Evolutionary conservation across 2,888 invertebrate species (phyloP).

Genomic region (Zeuzera pyrina): DNA sequence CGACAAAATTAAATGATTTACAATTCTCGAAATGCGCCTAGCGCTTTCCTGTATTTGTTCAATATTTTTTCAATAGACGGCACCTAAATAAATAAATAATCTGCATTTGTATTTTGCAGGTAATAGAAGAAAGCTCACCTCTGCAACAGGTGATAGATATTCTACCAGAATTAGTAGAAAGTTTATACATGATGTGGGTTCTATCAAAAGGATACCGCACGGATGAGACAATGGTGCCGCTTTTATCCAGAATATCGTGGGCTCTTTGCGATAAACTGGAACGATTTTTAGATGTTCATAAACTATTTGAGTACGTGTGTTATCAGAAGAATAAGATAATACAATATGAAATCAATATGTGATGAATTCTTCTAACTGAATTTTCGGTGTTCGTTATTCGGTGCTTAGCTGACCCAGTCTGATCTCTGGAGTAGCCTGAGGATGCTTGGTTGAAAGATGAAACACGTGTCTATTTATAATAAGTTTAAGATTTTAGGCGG

Average conservation of each 20-base stretch:
- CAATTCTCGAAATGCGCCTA: too few relatives aligned
- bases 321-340: neutral
- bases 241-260: conserved; percentile 88
- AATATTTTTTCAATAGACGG: too few relatives aligned
- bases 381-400: too few relatives aligned
- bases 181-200: conserved; percentile 92
- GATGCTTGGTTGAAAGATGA: too few relatives aligned
- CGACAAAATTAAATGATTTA: too few relatives aligned
- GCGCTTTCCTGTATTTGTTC: too few relatives aligned
- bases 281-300: conserved; percentile 77
- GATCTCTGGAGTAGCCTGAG: too few relatives aligned
- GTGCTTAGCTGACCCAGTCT: too few relatives aligned
- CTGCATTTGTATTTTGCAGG: conserved; percentile 47
- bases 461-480: too few relatives aligned
- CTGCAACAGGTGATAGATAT: conserved; percentile 81
- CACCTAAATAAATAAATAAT: neutral
- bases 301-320: conserved; percentile 81
- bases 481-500: too few relatives aligned
- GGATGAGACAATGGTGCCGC: conserved; percentile 89
- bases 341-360: too few relatives aligned
- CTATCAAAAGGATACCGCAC: conserved; percentile 87
- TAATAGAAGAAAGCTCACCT: conserved; percentile 79
- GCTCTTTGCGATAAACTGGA: conserved; percentile 85
- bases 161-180: conserved; percentile 86
- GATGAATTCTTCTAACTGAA: too few relatives aligned